phyloP scores from a whole-genome alignment of 2,113 vertebrate species.

The Seriola rivoliana region DNA sequence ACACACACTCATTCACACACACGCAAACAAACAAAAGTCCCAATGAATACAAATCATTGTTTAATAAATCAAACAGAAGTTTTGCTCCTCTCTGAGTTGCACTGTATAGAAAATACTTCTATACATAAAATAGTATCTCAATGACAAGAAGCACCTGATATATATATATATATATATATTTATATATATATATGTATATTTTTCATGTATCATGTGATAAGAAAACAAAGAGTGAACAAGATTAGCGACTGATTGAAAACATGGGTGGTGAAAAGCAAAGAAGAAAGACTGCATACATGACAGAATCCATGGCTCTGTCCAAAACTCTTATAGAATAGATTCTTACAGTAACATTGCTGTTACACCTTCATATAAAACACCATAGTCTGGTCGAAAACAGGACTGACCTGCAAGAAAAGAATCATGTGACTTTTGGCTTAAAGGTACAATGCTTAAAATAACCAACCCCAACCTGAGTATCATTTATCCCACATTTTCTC shows the following conservation, averaged over 20 bases:
- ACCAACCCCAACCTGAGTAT: not conserved
- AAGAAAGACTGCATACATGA: conserved; percentile 53
- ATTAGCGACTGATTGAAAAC: conserved; percentile 75
- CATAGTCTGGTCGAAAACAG: conserved; percentile 3
- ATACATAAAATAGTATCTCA: conserved; percentile 81
- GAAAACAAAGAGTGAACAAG: conserved; percentile 63
- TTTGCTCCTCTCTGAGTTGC: conserved; percentile 71
- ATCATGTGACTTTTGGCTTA: conserved; percentile 17
- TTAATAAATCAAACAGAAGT: conserved; percentile 85
- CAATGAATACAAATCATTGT: conserved; percentile 82
- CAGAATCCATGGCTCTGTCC: conserved; percentile 38
- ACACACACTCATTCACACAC: conserved; percentile 5
- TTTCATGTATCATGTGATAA: conserved; percentile 57
- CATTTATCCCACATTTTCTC: not conserved
- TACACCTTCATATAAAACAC: conserved; percentile 59
- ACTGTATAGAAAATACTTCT: conserved; percentile 78
- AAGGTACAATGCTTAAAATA: not conserved
- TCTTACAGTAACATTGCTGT: conserved; percentile 24
- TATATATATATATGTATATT: conserved; percentile 55
- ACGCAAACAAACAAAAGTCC: not conserved
- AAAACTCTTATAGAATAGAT: conserved; percentile 21
- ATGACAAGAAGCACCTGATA: conserved; percentile 74
- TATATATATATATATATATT: conserved; percentile 61
- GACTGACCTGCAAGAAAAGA: conserved; percentile 6
- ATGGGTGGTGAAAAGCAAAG: conserved; percentile 54